Evolutionary conservation across 2,113 vertebrate species (phyloP).

Genomic region (Silurus glanis): DNA sequence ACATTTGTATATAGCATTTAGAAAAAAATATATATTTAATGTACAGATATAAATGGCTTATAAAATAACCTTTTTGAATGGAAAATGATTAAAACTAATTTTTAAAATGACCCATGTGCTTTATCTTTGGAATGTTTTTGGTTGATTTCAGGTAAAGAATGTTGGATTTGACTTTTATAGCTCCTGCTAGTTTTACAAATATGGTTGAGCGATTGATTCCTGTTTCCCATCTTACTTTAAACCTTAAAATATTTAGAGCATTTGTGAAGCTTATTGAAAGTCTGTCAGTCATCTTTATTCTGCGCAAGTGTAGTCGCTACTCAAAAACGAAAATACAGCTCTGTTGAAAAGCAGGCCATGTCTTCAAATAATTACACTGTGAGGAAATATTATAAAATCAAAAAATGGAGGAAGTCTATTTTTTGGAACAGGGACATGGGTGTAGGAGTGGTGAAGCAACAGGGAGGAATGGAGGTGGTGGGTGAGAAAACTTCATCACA

Average conservation of each 20-base stretch:
- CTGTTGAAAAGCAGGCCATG: background rate
- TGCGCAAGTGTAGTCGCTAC: background rate
- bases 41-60: conserved; percentile 48
- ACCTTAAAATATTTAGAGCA: background rate
- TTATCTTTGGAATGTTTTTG: background rate
- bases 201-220: too few species aligned
- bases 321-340: background rate
- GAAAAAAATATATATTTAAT: conserved; percentile 39
- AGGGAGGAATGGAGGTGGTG: background rate
- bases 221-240: background rate
- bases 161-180: background rate
- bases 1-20: conserved; percentile 62
- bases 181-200: background rate
- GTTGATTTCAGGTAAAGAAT: conserved; percentile 5
- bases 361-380: background rate
- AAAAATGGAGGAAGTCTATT: background rate
- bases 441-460: background rate
- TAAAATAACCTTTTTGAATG: conserved; percentile 40
- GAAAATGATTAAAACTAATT: conserved; percentile 41
- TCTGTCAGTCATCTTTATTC: background rate
- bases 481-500: background rate
- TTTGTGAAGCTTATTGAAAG: background rate
- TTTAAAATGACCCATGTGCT: conserved; percentile 13
- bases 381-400: background rate
- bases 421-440: background rate